Base-by-base conservation (phyloP, 2,113 vertebrate genomes). In the Pao palembangensis region DNA sequence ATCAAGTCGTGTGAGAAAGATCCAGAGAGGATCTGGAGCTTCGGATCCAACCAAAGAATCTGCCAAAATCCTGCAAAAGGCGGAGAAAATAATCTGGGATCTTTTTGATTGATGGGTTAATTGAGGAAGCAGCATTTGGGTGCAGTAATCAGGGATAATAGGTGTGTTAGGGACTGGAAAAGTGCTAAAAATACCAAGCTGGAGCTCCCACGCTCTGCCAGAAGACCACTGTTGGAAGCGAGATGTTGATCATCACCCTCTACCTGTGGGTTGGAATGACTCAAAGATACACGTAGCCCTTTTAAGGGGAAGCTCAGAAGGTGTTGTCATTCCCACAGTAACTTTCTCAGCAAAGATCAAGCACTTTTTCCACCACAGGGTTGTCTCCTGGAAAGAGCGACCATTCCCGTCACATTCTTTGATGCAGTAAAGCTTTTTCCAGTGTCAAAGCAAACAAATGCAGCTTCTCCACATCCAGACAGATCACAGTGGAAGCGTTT, bases 381-480 rank as follows among this genome's bases (percentile, higher is more conserved):
- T 61, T 2, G 21, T 2, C 21, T 23, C 21, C 46, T 23, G 1
- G 4, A 61, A 70, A 71, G 72, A 71, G 65, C 56, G 47, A 0
- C 38, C 38, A 23, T 23, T 23, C 21, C 21, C 21, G 21, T 23
- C 21, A 1, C 16, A 67, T 69, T 57, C 62, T 19, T 59, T 81
- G 74, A 78, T 75, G 85, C 67, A 64, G 67, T 81, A 84, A 86
- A 64, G 72, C 74, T 82, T 79, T 82, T 60, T 23, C 65, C 54
- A 60, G 62, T 57, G 67, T 61, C 55, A 81, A 78, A 79, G 67
- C 57, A 61, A 62, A 53, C 65, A 56, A 69, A 73, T 13, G 49
- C 64, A 47, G 66, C 18, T 58, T 75, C 60, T 47, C 51, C 49
- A 68, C 43, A 66, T 73, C 21, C 21, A 23, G 21, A 23, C 47